phyloP scores from a whole-genome alignment of 2,797 vertebrate species.

The Oreochromis mossambicus region DNA sequence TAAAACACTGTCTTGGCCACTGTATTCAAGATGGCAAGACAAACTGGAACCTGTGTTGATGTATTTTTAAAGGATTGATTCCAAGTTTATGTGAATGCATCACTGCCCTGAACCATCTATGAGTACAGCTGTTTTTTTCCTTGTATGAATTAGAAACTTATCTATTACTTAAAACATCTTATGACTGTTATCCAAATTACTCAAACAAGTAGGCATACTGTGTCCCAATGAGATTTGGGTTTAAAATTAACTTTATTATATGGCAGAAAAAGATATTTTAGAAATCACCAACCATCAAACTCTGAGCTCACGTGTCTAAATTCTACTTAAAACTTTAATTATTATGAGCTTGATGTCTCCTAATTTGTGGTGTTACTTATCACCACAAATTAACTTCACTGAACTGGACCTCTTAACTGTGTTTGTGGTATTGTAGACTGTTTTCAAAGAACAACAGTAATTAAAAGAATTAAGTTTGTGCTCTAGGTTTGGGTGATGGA shows the following conservation, averaged over 20 bases:
- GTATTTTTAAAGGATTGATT: neutral
- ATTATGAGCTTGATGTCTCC: neutral
- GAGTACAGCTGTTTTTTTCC: rapidly evolving
- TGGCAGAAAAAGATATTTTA: neutral
- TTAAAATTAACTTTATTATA: neutral
- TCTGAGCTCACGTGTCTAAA: neutral
- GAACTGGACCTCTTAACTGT: neutral
- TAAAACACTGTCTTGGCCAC: rapidly evolving
- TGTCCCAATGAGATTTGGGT: neutral
- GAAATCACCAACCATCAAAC: neutral
- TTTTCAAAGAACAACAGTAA: neutral
- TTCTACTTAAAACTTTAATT: rapidly evolving
- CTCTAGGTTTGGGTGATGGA: neutral
- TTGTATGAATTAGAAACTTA: no score
- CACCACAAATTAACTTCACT: neutral
- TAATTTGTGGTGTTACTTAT: neutral
- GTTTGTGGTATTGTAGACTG: rapidly evolving
- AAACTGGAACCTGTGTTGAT: neutral
- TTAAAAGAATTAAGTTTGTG: neutral
- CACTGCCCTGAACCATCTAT: neutral
- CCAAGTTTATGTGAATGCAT: neutral
- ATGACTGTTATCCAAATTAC: neutral
- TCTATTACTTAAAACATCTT: no score
- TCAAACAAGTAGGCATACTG: neutral
- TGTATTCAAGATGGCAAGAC: neutral